These are phyloP conservation scores for Ictidomys tridecemlineatus DNA, from an alignment of 2,113 vertebrate genomes.

Conservation along the genomic window DNA sequence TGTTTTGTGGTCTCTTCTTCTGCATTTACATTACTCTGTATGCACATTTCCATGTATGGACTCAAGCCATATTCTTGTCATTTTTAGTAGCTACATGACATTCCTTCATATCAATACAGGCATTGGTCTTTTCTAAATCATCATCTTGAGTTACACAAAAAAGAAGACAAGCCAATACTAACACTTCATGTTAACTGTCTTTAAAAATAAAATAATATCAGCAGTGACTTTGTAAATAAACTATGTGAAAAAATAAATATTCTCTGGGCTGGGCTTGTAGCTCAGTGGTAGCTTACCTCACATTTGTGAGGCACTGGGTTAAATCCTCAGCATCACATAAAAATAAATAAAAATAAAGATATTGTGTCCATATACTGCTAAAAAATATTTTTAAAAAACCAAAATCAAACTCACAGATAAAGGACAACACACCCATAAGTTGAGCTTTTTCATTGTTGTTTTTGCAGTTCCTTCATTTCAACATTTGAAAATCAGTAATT, in stretches of 20 bases:
- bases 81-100: neutral
- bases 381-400: too few species aligned
- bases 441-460: constrained; percentile 12
- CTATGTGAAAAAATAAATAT: neutral
- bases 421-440: neutral
- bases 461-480: neutral
- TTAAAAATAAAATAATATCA: constrained; percentile 42
- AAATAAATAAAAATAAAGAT: too few species aligned
- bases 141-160: constrained; percentile 11
- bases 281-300: too few species aligned
- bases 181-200: neutral
- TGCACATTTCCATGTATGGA: neutral
- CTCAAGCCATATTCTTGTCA: constrained; percentile 20
- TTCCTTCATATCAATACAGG: constrained; percentile 53
- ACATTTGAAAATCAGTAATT: neutral
- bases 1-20: neutral
- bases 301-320: too few species aligned
- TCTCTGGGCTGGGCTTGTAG: too few species aligned
- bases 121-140: constrained; percentile 69
- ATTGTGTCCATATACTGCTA: too few species aligned
- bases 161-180: constrained; percentile 18
- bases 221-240: neutral
- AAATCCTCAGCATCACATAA: too few species aligned
- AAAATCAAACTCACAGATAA: constrained; percentile 12
- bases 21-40: neutral